Base-by-base conservation (phyloP, 2,797 vertebrate genomes). In the Limnodromus scolopaceus region DNA sequence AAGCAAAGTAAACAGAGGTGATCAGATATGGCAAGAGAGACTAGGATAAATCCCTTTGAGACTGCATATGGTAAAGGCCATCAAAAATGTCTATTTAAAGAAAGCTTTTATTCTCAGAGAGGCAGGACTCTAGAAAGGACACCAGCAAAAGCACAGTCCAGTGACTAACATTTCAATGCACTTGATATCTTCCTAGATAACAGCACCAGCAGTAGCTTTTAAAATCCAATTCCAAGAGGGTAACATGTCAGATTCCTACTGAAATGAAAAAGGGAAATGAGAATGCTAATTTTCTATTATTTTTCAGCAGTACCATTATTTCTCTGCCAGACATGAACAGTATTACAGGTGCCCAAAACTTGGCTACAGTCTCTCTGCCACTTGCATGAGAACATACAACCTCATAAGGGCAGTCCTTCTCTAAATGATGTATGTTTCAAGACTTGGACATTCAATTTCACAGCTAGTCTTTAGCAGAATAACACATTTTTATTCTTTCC, bases 201-300 rank as follows among this genome's bases (percentile, higher is more conserved):
- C 14, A 77, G 60, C 61, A 74, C 34, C 18, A 84, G 30, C 24
- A 85, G 32, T 8, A 92, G 63, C 43, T 84, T 95, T 94, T 71
- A 20, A 71, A 84, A 92, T 87, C 64, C 71, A 89, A 81, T 89
- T 92, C 48, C 64, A 87, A 76, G 70, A 84, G 34, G 87, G 34
- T 36, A 63, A 53, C 46, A 60, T 53, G 45, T 53, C 75, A 81
- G 68, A 88, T 87, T 92, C 74, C 81, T 77, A 82, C 53, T 41
- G 71, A 83, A 92, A 90, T 78, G 25, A 79, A 80, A 53, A 87
- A 39, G 22, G 57, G 66, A 92, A 89, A 85, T n/a, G 13, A 89
- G 54, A 70, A 81, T 27, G 16, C 22, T 68, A 41, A 16, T 54
- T 68, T 77, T 74, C 51, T 39, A 75, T 69, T 87, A 68, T 71